phyloP scores from a whole-genome alignment of 2,888 invertebrate species.

The Eurytoma californica region DNA sequence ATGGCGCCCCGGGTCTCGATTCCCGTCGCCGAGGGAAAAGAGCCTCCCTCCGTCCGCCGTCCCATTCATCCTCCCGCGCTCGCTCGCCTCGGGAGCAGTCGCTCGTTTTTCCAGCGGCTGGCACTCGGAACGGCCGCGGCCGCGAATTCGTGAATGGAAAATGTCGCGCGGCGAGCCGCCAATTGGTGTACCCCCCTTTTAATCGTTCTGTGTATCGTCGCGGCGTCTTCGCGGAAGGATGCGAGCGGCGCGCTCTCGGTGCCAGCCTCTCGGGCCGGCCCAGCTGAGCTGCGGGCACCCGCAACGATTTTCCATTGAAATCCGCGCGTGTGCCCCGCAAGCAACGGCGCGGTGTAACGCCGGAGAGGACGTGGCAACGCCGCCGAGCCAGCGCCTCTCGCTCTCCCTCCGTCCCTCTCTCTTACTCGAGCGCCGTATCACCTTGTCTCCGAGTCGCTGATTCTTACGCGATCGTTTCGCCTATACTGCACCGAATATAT shows the following conservation, averaged over 20 bases:
- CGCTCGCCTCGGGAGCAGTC: too few species aligned
- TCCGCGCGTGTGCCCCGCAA: not conserved
- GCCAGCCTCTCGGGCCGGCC: too few species aligned
- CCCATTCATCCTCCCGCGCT: not conserved
- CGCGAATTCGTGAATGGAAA: not conserved
- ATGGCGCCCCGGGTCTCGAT: constrained; percentile 30
- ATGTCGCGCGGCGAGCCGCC: not conserved
- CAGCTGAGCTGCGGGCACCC: not conserved
- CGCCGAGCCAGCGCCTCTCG: not conserved
- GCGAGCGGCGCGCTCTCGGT: not conserved
- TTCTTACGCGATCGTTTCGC: constrained; percentile 18
- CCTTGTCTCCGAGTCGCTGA: constrained; percentile 1
- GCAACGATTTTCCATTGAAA: constrained; percentile 30
- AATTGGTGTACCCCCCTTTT: constrained; percentile 10
- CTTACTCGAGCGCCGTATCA: not conserved
- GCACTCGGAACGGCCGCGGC: not conserved
- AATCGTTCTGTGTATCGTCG: constrained; percentile 28
- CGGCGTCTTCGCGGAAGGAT: constrained; percentile 18
- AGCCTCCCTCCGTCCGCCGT: not conserved
- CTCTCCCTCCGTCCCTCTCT: constrained; percentile 20
- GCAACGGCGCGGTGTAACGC: too few species aligned
- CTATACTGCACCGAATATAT: not conserved
- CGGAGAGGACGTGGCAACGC: constrained; percentile 40
- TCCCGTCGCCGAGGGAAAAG: not conserved
- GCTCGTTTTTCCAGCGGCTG: not conserved